phyloP scores from a whole-genome alignment of 2,113 vertebrate species.

The Tetrax tetrax region DNA sequence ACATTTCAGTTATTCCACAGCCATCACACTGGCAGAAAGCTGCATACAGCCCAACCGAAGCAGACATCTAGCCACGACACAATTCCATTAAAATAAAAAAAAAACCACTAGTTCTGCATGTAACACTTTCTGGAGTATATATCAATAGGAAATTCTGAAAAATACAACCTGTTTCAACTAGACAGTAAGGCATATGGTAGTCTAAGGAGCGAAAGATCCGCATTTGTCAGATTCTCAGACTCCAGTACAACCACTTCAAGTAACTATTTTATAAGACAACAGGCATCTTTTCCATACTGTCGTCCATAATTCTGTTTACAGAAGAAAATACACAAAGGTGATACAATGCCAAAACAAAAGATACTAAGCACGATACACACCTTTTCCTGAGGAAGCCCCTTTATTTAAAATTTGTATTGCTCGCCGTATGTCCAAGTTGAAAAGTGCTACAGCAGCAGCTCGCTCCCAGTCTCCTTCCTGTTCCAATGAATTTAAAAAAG shows the following conservation, averaged over 20 bases:
- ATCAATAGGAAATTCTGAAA: not conserved
- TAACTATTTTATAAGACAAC: not conserved
- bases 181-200: not conserved
- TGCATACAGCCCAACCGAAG: not conserved
- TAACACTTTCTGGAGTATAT: not conserved
- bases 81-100: not conserved
- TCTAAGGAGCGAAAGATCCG: not conserved
- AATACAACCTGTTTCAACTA: not conserved
- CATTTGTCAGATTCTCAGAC: not conserved
- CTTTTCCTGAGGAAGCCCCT: constrained; percentile 91
- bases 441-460: constrained; percentile 94
- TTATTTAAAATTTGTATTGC: constrained; percentile 97
- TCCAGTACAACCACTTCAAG: not conserved
- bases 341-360: not conserved
- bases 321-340: not conserved
- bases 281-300: not conserved
- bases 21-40: fast-evolving
- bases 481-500: constrained; percentile 90
- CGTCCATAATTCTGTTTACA: not conserved
- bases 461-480: constrained; percentile 95
- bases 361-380: constrained; percentile 62
- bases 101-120: not conserved
- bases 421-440: constrained; percentile 94
- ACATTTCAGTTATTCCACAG: not conserved
- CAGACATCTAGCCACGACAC: not conserved